phyloP scores from a whole-genome alignment of 2,113 vertebrate species.

The Lota lota region DNA sequence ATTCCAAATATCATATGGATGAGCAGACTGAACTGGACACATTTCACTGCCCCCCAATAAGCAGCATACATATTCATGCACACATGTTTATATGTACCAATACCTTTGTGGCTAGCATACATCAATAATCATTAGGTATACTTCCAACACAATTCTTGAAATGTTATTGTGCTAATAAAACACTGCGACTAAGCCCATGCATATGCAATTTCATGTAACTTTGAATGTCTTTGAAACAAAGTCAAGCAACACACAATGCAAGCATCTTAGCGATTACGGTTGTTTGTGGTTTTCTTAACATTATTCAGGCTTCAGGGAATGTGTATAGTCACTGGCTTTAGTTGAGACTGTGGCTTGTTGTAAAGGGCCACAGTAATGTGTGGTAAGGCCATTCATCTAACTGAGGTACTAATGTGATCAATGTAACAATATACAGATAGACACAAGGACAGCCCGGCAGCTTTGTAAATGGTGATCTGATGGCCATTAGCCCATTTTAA shows the following conservation, averaged over 20 bases:
- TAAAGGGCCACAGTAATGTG: no score
- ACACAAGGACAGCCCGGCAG: conserved; percentile 16
- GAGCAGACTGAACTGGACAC: conserved; percentile 43
- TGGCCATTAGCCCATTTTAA: conserved; percentile 33
- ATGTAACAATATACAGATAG: conserved; percentile 15
- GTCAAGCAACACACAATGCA: no score
- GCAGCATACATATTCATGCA: background rate
- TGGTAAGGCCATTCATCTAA: no score
- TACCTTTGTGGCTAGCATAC: background rate
- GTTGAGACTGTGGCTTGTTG: no score
- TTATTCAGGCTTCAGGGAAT: no score
- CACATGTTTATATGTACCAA: conserved; percentile 2
- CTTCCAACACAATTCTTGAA: background rate
- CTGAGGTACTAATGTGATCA: no score
- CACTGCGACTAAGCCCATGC: no score
- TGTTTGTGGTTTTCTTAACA: no score
- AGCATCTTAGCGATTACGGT: no score
- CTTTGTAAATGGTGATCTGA: conserved; percentile 37
- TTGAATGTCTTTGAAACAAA: no score
- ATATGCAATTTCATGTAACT: no score
- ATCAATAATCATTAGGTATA: conserved; percentile 11
- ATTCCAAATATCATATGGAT: conserved; percentile 69
- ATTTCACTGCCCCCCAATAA: conserved; percentile 24
- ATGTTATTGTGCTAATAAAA: background rate
- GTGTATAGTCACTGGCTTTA: background rate